Evolutionary conservation across 2,888 invertebrate genomes (phyloP).

Genomic region (Dolomedes plantarius): DNA sequence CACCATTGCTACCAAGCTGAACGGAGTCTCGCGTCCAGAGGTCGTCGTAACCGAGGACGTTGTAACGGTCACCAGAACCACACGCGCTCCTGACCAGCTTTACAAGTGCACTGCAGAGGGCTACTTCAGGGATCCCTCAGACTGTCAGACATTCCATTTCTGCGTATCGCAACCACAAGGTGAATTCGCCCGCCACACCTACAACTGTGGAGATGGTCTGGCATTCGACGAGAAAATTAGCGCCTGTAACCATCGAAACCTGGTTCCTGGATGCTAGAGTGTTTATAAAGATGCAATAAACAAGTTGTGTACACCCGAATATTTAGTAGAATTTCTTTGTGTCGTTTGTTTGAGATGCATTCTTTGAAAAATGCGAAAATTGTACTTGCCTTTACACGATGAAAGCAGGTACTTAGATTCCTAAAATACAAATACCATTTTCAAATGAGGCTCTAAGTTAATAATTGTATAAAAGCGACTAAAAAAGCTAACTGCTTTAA

Average conservation of each 20-base stretch:
- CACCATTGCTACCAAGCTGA: slow-evolving; percentile 48
- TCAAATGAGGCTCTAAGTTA: too few species aligned
- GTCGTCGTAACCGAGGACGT: not conserved
- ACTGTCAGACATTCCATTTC: slow-evolving; percentile 73
- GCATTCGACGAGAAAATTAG: slow-evolving; percentile 25
- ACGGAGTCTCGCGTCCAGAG: slow-evolving; percentile 29
- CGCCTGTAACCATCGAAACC: slow-evolving; percentile 31
- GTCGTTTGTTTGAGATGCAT: too few species aligned
- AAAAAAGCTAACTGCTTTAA: too few species aligned
- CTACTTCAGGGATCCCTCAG: slow-evolving; percentile 62
- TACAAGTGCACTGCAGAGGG: slow-evolving; percentile 55
- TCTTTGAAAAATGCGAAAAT: too few species aligned
- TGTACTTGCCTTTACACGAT: too few species aligned
- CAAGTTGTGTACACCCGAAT: too few species aligned
- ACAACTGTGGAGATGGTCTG: slow-evolving; percentile 18
- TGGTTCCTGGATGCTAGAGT: slow-evolving; percentile 19
- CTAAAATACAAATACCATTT: too few species aligned
- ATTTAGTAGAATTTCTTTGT: too few species aligned
- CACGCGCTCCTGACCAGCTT: not conserved
- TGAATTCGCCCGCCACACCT: slow-evolving; percentile 69
- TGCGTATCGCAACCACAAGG: slow-evolving; percentile 58
- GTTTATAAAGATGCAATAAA: too few species aligned
- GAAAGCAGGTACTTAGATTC: too few species aligned
- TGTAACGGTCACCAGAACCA: slow-evolving; percentile 42
- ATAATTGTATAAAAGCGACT: too few species aligned